Conservation (phyloP, 2,113 vertebrate species). For the Phodopus roborovskii region DNA sequence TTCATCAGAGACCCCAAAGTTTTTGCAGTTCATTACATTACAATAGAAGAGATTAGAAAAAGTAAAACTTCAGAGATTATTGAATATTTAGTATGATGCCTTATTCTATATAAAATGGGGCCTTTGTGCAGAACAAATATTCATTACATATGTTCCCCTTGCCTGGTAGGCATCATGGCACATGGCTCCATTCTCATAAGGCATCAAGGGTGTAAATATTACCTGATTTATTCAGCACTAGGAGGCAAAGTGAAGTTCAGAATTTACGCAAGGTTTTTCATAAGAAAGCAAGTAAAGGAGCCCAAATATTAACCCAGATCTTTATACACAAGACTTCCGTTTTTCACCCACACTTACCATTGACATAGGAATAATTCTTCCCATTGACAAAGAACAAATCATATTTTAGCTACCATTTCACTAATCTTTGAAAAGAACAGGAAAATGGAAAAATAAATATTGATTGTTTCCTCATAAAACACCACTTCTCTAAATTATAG, state of each 20-base stretch:
- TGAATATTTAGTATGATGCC: not conserved
- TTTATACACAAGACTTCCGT: not conserved
- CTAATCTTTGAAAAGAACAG: not conserved
- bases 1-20: not conserved
- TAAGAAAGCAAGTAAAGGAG: not conserved
- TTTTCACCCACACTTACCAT: not conserved
- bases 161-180: not conserved
- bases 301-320: not conserved
- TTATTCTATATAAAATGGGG: not conserved
- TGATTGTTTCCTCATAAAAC: not conserved
- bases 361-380: not conserved
- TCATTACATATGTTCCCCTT: not conserved
- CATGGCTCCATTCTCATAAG: not conserved
- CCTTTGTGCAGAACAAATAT: not conserved
- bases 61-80: not conserved
- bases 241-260: not conserved
- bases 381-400: not conserved
- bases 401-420: constrained; percentile 4
- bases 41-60: not conserved
- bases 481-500: constrained; percentile 33
- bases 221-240: not conserved
- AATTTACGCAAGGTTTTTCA: not conserved
- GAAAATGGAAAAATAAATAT: not conserved
- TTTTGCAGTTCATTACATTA: not conserved
- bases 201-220: not conserved